Conservation (phyloP, 92 coral and sea anemone genomes). For the Diadumene lineata region DNA sequence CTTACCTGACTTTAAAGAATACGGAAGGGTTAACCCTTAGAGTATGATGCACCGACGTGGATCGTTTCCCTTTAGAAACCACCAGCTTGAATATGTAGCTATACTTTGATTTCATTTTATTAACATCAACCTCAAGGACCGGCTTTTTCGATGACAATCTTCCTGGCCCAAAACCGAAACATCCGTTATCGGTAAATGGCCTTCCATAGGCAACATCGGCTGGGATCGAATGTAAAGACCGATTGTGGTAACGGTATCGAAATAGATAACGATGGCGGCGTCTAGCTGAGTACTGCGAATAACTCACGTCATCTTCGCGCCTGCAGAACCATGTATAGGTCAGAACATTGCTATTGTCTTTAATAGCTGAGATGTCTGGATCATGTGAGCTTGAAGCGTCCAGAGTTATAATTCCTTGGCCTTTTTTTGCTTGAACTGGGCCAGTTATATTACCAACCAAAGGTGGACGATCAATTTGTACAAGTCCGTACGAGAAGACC, state of each 20-base stretch:
- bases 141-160: constrained; percentile 35
- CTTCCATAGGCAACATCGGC: constrained; percentile 54
- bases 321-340: constrained; percentile 63
- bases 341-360: constrained; percentile 11
- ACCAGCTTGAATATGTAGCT: constrained; percentile 51
- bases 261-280: not conserved
- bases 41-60: constrained; percentile 29
- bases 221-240: constrained; percentile 28
- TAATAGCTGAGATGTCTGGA: constrained; percentile 19
- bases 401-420: constrained; percentile 38
- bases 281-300: constrained; percentile 9
- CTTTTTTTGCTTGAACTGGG: constrained; percentile 31
- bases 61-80: constrained; percentile 53
- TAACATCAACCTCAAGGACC: constrained; percentile 30
- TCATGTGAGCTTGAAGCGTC: constrained; percentile 55
- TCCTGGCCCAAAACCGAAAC: constrained; percentile 77
- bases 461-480: constrained; percentile 47
- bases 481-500: constrained; percentile 49
- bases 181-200: constrained; percentile 46
- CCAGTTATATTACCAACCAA: constrained; percentile 42
- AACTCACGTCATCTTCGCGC: constrained; percentile 41
- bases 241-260: constrained; percentile 7
- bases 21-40: constrained; percentile 46
- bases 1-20: constrained; percentile 55
- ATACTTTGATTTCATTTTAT: constrained; percentile 50